Evolutionary conservation across 2,888 invertebrate genomes (phyloP).

Genomic region (Onchidella celtica): DNA sequence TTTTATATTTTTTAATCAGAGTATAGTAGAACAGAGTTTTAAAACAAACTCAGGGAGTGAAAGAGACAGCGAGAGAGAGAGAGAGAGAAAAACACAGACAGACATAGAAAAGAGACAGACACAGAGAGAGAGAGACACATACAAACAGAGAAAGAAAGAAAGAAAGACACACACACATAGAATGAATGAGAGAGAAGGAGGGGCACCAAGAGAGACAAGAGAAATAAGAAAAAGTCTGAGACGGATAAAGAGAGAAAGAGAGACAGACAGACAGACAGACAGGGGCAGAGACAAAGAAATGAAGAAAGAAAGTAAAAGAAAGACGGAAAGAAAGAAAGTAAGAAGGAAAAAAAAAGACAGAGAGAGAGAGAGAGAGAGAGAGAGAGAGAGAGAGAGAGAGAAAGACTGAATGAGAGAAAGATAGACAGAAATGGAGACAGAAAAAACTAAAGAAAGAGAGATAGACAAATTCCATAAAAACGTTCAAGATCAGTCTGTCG

Average conservation of each 20-base stretch:
- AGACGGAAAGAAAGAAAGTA: background rate
- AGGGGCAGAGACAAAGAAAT: too few relatives aligned
- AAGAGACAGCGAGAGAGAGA: background rate
- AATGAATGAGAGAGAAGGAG: background rate
- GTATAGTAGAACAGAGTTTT: too few relatives aligned
- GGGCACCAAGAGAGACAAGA: background rate
- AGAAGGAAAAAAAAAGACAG: background rate
- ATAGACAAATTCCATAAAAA: too few relatives aligned
- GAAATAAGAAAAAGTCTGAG: background rate
- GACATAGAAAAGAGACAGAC: background rate
- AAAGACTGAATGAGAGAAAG: constrained; percentile 14
- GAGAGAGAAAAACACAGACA: background rate
- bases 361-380: background rate
- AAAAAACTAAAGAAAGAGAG: background rate
- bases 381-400: background rate
- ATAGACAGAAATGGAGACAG: background rate
- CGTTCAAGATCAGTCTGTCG: too few relatives aligned
- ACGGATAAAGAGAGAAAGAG: background rate
- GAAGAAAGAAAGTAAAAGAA: too few relatives aligned
- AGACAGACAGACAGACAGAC: background rate
- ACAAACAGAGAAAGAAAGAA: background rate
- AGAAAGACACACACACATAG: background rate
- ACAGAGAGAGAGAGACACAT: background rate
- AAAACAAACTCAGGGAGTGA: too few relatives aligned
- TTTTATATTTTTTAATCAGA: too few relatives aligned